Conservation (phyloP, 1,140 invertebrate genomes). For the Homarus americanus region DNA sequence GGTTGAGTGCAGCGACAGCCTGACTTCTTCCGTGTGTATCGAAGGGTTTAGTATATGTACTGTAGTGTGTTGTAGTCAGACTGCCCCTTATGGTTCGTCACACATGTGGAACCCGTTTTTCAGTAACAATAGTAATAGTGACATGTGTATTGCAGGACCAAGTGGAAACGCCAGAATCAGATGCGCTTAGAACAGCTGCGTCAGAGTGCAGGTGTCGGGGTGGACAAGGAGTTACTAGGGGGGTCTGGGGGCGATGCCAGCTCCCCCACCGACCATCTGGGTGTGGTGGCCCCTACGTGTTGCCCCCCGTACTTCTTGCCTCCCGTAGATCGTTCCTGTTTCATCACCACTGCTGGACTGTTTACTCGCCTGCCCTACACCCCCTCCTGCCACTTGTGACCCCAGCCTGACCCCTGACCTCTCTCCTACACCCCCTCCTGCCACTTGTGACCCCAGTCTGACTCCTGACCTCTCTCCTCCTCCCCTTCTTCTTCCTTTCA, state of each 20-base stretch:
- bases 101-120: too few relatives aligned
- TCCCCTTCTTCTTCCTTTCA: background rate
- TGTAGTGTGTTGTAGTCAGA: too few relatives aligned
- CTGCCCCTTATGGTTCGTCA: too few relatives aligned
- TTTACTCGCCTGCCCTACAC: constrained; percentile 72
- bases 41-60: too few relatives aligned
- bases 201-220: constrained; percentile 82
- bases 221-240: constrained; percentile 72
- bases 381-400: constrained; percentile 73
- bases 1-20: too few relatives aligned
- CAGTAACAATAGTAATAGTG: too few relatives aligned
- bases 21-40: too few relatives aligned
- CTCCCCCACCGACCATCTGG: constrained; percentile 51
- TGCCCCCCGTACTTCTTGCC: constrained; percentile 71
- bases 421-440: constrained; percentile 29
- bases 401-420: constrained; percentile 59
- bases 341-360: constrained; percentile 74
- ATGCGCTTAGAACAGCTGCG: constrained; percentile 90
- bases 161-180: constrained; percentile 96
- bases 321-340: constrained; percentile 72
- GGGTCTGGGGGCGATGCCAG: constrained; percentile 70
- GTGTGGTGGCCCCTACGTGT: constrained; percentile 57
- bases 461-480: background rate
- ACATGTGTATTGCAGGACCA: constrained; percentile 83
- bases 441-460: constrained; percentile 44